These are phyloP conservation scores for Vombatus ursinus DNA, from an alignment of 2,113 vertebrate genomes.

Conservation along the genomic window DNA sequence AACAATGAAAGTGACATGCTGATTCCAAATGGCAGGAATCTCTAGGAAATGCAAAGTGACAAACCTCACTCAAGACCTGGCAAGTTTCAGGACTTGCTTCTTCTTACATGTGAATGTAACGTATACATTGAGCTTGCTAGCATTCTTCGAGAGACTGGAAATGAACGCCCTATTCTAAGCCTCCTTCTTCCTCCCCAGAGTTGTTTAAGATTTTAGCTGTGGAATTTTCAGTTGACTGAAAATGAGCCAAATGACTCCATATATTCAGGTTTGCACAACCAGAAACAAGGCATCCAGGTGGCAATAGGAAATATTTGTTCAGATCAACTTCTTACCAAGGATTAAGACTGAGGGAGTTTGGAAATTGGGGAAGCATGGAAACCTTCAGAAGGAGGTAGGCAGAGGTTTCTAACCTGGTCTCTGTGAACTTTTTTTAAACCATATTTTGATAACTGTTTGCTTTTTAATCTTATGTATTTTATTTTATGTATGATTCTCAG, in stretches of 20 bases:
- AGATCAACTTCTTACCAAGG: background rate
- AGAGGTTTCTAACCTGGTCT: background rate
- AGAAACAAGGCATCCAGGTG: background rate
- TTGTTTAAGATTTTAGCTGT: background rate
- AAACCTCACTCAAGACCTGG: fast-evolving
- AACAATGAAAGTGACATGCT: background rate
- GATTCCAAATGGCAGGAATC: background rate
- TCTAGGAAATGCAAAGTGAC: background rate
- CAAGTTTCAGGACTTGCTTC: fast-evolving
- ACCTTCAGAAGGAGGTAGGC: background rate
- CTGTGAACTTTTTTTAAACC: background rate
- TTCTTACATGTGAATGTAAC: background rate
- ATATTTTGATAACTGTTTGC: background rate
- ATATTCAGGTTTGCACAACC: background rate
- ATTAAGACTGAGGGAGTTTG: background rate
- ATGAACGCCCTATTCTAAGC: background rate
- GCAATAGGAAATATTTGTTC: background rate
- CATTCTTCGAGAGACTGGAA: fast-evolving
- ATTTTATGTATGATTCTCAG: background rate
- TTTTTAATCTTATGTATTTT: background rate
- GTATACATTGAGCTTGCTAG: background rate
- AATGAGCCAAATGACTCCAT: background rate
- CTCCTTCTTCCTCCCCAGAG: background rate
- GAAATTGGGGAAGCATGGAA: background rate
- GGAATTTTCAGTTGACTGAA: background rate